Conservation (phyloP, 2,888 invertebrate species). For the Drosophila anceps region DNA sequence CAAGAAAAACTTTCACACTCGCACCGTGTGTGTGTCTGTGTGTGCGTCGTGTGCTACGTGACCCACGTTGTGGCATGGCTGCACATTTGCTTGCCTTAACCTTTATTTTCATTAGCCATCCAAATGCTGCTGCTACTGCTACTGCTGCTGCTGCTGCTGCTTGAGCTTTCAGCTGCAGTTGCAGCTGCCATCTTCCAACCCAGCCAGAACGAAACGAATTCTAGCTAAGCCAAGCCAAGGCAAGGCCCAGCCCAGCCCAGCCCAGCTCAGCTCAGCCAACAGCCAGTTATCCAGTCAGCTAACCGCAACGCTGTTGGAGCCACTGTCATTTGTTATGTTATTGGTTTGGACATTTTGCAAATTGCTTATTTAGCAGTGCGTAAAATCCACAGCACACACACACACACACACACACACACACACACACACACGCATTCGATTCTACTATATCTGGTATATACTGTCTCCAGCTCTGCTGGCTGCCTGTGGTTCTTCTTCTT, state of each 20-base stretch:
- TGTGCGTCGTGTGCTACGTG: conserved; percentile 6
- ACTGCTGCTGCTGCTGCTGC: conserved; percentile 9
- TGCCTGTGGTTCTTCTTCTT: background rate
- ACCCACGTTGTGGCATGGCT: conserved; percentile 32
- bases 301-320: conserved; percentile 60
- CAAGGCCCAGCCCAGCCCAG: background rate
- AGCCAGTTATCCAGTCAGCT: conserved; percentile 60
- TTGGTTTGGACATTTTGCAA: conserved; percentile 85
- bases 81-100: conserved; percentile 44
- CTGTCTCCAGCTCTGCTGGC: conserved; percentile 21
- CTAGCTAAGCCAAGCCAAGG: conserved; percentile 12
- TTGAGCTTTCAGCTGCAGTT: conserved; percentile 34
- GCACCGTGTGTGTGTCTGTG: background rate
- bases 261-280: conserved; percentile 1
- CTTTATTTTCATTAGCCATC: conserved; percentile 69
- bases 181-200: conserved; percentile 21
- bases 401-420: conserved; percentile 10
- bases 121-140: conserved; percentile 14
- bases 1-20: conserved; percentile 60
- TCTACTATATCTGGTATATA: conserved; percentile 25
- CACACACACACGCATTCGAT: background rate
- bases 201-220: conserved; percentile 24
- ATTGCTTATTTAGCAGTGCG: conserved; percentile 85
- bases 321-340: conserved; percentile 82
- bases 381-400: conserved; percentile 74